Percentiles rank a stretch among this genome's conserved stretches.
These are phyloP conservation scores for Apotomis turbidana DNA, from an alignment of 2,888 invertebrate genomes.

Conservation along the genomic window DNA sequence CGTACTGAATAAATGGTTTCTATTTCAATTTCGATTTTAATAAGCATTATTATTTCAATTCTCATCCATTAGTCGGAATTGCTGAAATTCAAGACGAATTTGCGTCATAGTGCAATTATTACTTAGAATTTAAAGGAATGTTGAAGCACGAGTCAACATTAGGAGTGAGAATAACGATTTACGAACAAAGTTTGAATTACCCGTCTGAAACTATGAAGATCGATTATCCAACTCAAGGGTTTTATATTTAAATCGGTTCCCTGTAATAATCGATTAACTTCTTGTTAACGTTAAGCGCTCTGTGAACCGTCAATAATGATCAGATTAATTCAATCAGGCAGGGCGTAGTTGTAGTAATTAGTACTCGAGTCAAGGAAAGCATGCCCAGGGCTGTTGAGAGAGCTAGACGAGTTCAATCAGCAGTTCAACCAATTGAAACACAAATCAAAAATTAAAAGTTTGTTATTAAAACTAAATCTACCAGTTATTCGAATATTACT, in stretches of 20 bases:
- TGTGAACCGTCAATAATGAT: conserved; percentile 33
- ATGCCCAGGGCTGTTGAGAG: background rate
- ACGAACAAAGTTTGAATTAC: background rate
- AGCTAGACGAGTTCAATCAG: too few relatives aligned
- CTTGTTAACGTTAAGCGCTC: conserved; percentile 11
- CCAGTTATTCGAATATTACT: too few relatives aligned
- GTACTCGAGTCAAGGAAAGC: conserved; percentile 14
- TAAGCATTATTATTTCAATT: too few relatives aligned
- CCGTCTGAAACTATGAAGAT: background rate
- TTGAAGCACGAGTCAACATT: too few relatives aligned
- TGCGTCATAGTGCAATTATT: background rate
- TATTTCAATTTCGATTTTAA: too few relatives aligned
- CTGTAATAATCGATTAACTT: conserved; percentile 12
- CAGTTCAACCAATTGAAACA: too few relatives aligned
- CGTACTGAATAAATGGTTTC: too few relatives aligned
- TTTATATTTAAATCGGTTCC: conserved; percentile 13
- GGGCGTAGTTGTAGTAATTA: conserved; percentile 25
- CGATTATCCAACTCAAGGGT: background rate
- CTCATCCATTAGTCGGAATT: too few relatives aligned
- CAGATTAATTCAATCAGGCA: conserved; percentile 16
- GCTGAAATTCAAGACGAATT: too few relatives aligned
- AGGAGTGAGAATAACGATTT: background rate
- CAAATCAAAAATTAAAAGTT: too few relatives aligned
- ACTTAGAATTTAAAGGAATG: background rate
- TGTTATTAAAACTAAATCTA: too few relatives aligned